Conservation (phyloP, 1,140 invertebrate genomes). For the Fopius arisanus region DNA sequence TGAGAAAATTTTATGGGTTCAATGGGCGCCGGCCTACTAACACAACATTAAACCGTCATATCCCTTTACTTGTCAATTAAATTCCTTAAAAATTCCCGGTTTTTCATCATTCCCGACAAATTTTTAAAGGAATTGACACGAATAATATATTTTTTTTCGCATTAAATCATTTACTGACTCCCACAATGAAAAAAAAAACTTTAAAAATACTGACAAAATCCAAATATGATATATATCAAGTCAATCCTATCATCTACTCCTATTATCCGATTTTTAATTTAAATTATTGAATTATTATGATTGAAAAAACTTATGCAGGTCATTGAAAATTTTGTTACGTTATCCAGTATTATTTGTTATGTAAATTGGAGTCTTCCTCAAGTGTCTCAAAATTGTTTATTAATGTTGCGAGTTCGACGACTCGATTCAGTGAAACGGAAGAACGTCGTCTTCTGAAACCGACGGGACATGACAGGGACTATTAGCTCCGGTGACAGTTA, state of each 20-base stretch:
- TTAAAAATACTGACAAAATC: no score
- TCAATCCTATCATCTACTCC: no score
- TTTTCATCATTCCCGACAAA: no score
- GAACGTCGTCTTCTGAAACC: constrained; percentile 18
- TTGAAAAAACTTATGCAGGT: neutral
- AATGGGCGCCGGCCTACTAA: constrained; percentile 43
- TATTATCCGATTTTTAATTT: no score
- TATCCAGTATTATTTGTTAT: neutral
- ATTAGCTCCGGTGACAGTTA: constrained; percentile 45
- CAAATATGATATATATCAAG: no score
- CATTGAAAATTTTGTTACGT: no score
- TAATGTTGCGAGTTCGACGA: constrained; percentile 25
- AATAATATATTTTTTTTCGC: no score
- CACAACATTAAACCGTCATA: constrained; percentile 50
- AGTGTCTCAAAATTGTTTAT: constrained; percentile 35
- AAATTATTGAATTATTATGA: no score
- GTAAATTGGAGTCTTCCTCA: neutral
- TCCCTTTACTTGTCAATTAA: constrained; percentile 10
- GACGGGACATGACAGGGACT: constrained; percentile 42
- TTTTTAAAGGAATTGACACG: no score
- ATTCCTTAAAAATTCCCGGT: no score
- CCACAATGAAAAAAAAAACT: no score
- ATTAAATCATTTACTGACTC: no score
- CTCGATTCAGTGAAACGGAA: constrained; percentile 30
- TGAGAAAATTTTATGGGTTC: constrained; percentile 54